A percentile compares a stretch with the other conserved stretches of the same genome.
phyloP scores from a whole-genome alignment of 2,113 vertebrate genomes.

The Cepphus grylle region DNA sequence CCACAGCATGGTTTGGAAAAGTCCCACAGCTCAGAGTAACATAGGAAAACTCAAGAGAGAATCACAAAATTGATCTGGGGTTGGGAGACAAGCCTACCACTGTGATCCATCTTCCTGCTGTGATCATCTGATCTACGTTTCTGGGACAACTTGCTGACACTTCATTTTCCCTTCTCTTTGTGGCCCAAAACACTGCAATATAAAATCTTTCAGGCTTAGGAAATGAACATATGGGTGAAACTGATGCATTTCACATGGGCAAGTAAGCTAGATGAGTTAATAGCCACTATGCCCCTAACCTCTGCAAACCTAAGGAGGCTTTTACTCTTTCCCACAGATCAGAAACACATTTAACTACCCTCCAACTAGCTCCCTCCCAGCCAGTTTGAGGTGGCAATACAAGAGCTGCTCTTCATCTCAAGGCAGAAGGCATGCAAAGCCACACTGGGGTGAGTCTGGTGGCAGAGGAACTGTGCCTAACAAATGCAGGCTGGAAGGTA shows the following conservation, averaged over 20 bases:
- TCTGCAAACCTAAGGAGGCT: neutral
- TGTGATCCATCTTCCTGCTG: neutral
- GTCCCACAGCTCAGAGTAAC: neutral
- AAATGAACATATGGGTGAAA: neutral
- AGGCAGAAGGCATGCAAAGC: neutral
- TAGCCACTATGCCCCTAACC: neutral
- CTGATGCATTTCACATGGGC: neutral
- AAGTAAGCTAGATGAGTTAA: neutral
- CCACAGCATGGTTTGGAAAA: neutral
- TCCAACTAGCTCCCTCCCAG: neutral
- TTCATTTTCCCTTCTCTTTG: neutral
- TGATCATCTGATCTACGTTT: rapidly evolving
- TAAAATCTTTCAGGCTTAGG: neutral
- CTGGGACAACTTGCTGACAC: neutral
- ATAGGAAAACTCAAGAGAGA: neutral
- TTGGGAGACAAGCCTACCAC: neutral
- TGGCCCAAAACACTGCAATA: neutral
- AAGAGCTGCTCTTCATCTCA: neutral
- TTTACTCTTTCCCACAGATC: neutral
- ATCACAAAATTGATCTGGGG: neutral
- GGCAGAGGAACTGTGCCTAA: neutral
- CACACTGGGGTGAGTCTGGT: neutral
- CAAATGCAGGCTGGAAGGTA: neutral
- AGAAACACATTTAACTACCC: neutral
- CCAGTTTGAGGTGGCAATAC: neutral